A percentile compares a stretch with the other conserved stretches of the same genome.
Conservation (phyloP, 2,113 vertebrate genomes). For the Nycticebus coucang region DNA sequence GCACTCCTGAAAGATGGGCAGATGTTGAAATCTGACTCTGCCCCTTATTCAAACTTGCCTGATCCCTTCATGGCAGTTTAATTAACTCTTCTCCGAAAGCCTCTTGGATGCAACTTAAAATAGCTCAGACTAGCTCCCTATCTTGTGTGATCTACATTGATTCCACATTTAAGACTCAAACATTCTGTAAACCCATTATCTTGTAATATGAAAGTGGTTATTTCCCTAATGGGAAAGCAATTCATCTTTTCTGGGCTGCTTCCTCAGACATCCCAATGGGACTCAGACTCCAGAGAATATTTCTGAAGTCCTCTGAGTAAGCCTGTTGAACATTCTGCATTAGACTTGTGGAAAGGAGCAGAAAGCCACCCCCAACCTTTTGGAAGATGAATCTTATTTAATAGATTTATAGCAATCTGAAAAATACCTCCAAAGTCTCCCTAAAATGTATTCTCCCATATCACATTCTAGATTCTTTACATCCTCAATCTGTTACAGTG, state of each 20-base stretch:
- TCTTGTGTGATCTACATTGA: neutral
- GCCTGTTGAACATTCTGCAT: fast-evolving
- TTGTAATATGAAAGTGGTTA: neutral
- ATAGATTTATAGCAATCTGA: neutral
- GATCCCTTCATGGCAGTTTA: neutral
- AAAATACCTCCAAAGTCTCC: neutral
- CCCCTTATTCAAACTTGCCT: neutral
- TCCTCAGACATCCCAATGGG: neutral
- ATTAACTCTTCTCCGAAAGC: neutral
- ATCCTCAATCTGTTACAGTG: neutral
- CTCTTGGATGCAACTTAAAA: neutral
- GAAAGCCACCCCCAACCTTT: neutral
- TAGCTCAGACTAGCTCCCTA: neutral
- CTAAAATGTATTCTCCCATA: neutral
- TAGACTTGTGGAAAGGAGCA: neutral
- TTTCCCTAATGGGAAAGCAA: neutral
- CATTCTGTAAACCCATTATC: neutral
- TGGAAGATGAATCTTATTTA: neutral
- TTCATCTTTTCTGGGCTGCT: neutral
- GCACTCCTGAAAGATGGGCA: neutral
- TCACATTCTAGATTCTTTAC: neutral
- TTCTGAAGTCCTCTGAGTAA: neutral
- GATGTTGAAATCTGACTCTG: neutral
- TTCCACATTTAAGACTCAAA: neutral
- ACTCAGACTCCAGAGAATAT: neutral